These are phyloP conservation scores for Lasioglossum marginatum DNA, from an alignment of 2,888 invertebrate species.

Conservation along the genomic window DNA sequence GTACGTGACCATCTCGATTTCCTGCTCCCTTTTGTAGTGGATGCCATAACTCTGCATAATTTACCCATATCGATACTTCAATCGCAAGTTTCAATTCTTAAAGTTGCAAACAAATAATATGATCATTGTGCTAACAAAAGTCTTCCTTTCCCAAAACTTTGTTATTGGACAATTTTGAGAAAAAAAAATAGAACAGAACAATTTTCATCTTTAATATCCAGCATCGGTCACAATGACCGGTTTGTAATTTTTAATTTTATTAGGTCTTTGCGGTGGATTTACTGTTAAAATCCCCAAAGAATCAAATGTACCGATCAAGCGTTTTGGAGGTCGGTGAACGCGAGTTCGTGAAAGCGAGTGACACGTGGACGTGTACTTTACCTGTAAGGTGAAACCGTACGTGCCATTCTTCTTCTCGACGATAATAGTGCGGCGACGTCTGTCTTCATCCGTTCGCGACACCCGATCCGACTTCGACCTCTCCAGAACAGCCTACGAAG, in stretches of 20 bases:
- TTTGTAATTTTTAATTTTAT: too few species aligned
- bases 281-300: not conserved
- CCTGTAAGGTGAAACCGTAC: constrained; percentile 97
- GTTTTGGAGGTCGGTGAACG: not conserved
- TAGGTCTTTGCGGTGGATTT: too few species aligned
- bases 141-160: not conserved
- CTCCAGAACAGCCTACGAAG: constrained; percentile 87
- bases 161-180: too few species aligned
- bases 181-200: too few species aligned
- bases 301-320: not conserved
- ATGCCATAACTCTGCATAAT: constrained; percentile 94
- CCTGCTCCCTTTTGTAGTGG: constrained; percentile 96
- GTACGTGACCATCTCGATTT: constrained; percentile 98
- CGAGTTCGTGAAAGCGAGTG: not conserved
- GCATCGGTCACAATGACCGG: too few species aligned
- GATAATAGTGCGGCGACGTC: constrained; percentile 95
- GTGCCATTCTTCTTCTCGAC: constrained; percentile 95
- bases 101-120: not conserved
- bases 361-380: constrained; percentile 72
- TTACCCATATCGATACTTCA: not conserved
- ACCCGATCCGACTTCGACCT: constrained; percentile 90
- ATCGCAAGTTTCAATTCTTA: not conserved
- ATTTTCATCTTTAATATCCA: too few species aligned
- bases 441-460: constrained; percentile 93
- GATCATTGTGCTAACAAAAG: not conserved